Conservation (phyloP, 1,140 invertebrate species). For the Linepithema humile region DNA sequence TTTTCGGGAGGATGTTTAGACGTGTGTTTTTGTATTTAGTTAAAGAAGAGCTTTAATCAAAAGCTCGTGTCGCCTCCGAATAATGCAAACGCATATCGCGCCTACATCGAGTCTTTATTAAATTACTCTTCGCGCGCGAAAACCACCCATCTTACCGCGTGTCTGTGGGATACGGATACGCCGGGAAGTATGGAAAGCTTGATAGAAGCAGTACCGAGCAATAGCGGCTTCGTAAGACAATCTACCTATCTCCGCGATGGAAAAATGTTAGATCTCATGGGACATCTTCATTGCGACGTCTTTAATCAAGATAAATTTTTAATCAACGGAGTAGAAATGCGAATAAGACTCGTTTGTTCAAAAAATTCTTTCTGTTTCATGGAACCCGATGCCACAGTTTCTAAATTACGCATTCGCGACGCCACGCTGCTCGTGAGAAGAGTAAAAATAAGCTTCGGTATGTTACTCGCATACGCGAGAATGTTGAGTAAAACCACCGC, state of each 20-base stretch:
- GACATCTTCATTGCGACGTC: not conserved
- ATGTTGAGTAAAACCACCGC: not conserved
- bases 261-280: not conserved
- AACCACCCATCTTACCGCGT: too few relatives aligned
- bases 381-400: not conserved
- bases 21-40: too few relatives aligned
- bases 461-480: not conserved
- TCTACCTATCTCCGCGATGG: too few relatives aligned
- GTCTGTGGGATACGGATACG: not conserved
- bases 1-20: not conserved
- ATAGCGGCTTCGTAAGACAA: not conserved
- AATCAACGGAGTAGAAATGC: not conserved
- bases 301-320: slow-evolving; percentile 6
- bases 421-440: not conserved
- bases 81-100: slow-evolving; percentile 2
- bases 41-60: too few relatives aligned
- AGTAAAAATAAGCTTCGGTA: not conserved
- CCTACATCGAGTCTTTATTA: slow-evolving; percentile 18
- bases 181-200: not conserved
- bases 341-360: not conserved
- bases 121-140: too few relatives aligned
- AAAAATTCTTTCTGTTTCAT: not conserved
- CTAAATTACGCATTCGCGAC: not conserved
- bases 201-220: not conserved
- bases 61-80: not conserved